These are phyloP conservation scores for Neoseiulus cucumeris DNA, from an alignment of 1,140 invertebrate genomes.

Conservation along the genomic window DNA sequence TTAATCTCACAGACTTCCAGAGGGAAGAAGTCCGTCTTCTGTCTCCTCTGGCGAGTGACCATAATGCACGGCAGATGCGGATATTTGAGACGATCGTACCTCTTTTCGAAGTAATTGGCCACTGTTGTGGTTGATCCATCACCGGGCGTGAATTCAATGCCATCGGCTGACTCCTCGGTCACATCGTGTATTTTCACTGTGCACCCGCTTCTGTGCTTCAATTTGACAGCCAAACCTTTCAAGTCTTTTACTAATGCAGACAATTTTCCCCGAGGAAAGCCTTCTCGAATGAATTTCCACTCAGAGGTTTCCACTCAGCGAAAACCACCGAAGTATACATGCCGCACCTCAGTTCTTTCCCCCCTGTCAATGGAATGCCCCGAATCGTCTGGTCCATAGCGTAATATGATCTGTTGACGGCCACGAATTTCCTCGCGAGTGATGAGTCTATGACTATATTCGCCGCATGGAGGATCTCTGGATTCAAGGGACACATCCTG, in stretches of 20 bases:
- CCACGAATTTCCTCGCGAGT: neutral
- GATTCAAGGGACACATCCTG: neutral
- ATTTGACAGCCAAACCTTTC: neutral
- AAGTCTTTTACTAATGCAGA: neutral
- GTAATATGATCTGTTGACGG: neutral
- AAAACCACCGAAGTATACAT: neutral
- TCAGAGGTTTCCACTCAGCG: conserved; percentile 2
- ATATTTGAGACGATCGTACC: neutral
- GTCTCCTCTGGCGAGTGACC: neutral
- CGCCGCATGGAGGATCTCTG: neutral
- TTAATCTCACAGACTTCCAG: neutral
- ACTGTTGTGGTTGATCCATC: neutral
- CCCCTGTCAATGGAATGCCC: neutral
- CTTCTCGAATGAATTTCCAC: neutral
- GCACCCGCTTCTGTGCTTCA: neutral
- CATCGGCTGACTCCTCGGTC: neutral
- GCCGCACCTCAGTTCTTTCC: neutral
- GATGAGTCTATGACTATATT: neutral
- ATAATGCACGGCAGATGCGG: neutral
- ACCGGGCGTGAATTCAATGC: neutral
- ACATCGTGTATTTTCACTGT: neutral
- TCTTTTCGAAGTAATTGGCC: neutral
- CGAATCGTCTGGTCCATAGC: neutral
- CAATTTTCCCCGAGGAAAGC: neutral
- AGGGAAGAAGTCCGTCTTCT: neutral